A percentile compares a stretch with the other conserved stretches of the same genome.
phyloP scores from a whole-genome alignment of 1,140 invertebrate species.

The Caenorhabditis remanei region DNA sequence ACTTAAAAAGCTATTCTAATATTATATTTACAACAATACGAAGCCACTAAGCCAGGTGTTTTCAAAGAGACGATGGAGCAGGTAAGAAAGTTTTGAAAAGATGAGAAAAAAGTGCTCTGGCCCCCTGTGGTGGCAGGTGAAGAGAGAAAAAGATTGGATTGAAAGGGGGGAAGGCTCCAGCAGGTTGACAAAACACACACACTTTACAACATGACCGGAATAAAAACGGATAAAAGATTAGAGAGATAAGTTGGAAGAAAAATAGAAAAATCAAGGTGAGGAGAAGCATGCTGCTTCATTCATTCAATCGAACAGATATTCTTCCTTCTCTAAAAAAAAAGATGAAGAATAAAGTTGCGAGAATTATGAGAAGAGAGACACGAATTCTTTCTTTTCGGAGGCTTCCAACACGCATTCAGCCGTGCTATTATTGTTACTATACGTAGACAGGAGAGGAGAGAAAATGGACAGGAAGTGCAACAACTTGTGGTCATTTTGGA shows the following conservation, averaged over 20 bases:
- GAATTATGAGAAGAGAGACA: background rate
- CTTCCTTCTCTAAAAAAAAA: background rate
- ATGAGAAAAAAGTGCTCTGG: background rate
- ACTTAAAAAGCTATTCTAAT: conserved; percentile 2
- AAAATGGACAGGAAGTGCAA: conserved; percentile 34
- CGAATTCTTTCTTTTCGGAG: too few species aligned
- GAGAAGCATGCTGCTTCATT: too few species aligned
- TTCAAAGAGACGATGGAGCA: background rate
- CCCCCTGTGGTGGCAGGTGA: background rate
- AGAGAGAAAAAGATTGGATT: background rate
- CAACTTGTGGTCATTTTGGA: conserved; percentile 17
- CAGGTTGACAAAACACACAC: conserved; percentile 40
- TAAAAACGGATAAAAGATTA: conserved; percentile 38
- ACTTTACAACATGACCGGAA: conserved; percentile 50
- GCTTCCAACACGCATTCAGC: conserved; percentile 27
- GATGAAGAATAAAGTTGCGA: background rate
- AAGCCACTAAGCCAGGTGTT: background rate
- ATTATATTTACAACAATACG: background rate
- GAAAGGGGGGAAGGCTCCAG: background rate
- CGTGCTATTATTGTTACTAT: conserved; percentile 45
- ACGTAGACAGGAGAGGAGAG: background rate
- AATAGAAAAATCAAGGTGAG: background rate
- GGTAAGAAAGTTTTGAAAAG: background rate
- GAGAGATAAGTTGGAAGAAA: background rate
- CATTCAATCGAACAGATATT: background rate